phyloP scores from a whole-genome alignment of 2,797 vertebrate genomes.

The Cirrhinus molitorella region DNA sequence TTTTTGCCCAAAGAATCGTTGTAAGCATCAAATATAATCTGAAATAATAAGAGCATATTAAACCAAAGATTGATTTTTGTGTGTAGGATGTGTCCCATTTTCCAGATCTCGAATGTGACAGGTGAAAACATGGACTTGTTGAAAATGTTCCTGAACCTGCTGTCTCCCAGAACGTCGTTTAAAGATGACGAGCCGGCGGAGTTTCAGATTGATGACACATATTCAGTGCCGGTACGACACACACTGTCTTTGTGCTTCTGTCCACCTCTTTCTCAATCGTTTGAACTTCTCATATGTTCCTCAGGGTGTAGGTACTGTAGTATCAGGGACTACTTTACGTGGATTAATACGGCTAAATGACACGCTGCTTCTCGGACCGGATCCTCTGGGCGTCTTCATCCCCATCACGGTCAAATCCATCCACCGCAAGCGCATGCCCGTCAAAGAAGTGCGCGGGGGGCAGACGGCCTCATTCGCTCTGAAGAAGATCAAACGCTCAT shows the following conservation, averaged over 20 bases:
- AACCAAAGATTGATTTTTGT: neutral
- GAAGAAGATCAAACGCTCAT: slow-evolving; percentile 95
- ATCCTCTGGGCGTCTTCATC: slow-evolving; percentile 87
- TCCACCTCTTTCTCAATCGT: neutral
- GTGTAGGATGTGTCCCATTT: slow-evolving; percentile 94
- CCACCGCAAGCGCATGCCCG: slow-evolving; percentile 90
- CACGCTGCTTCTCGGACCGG: slow-evolving; percentile 85
- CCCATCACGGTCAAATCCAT: slow-evolving; percentile 89
- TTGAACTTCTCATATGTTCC: neutral
- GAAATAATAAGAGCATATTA: neutral
- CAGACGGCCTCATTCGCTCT: slow-evolving; percentile 90
- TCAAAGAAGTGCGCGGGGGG: slow-evolving; percentile 88
- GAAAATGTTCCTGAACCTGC: slow-evolving; percentile 97
- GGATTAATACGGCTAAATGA: slow-evolving; percentile 89
- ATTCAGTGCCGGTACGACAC: slow-evolving; percentile 87
- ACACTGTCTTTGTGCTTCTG: neutral
- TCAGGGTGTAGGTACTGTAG: slow-evolving; percentile 89
- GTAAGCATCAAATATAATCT: neutral
- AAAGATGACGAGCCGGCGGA: slow-evolving; percentile 93
- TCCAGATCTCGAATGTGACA: slow-evolving; percentile 96
- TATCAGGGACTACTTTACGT: slow-evolving; percentile 87
- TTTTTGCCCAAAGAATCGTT: neutral
- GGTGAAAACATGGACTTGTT: slow-evolving; percentile 96
- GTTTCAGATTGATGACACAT: slow-evolving; percentile 98
- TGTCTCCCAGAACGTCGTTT: slow-evolving; percentile 92